Base-by-base conservation (phyloP, 2,888 invertebrate species). In the Aphodius granarius region DNA sequence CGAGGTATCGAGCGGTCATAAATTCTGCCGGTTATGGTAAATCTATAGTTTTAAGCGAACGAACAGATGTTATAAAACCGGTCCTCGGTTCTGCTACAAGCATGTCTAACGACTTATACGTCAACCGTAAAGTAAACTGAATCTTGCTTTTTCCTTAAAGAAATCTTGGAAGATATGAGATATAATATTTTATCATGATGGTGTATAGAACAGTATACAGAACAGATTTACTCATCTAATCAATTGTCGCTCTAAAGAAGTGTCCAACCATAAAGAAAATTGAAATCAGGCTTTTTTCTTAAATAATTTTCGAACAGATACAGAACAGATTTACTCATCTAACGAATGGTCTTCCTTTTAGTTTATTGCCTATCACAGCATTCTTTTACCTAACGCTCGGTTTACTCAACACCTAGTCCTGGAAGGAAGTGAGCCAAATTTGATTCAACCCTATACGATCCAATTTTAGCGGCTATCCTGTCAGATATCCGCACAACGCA, bases 41-140 rank as follows among this genome's bases (percentile, higher is more conserved):
- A 76, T 76, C 76, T 65, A 76, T 76, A 76, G 76, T 76, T 76
- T 76, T 76, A 73, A 76, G 76, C 66, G 66, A 66, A 71, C 65
- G 71, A 71, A 62, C 76, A 76, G 73, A 71, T 73, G 76, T 73
- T 71, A 76, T 73, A 73, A 73, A 20, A 20, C 21, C 16, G 22
- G 68, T 5, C 22, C 22, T 20, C 68, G 18, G 68, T 68, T 68
- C 22, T 20, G 20, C 22, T 22, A 22, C 22, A 68, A 20, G n/a
- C 5, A 1, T 9, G 18, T 21, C 68, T n/a, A 68, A 62, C 72
- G 20, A n/a, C 72, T 6, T 20, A 72, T 20, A 63, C 15, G 72
- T 16, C 63, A 63, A 16, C 63, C 23, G 18, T 63, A 63, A 19
- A n/a, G 43, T 63, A 72, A 43, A 43, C 13, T 43, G 1, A 43